A percentile compares a stretch with the other conserved stretches of the same genome.
Conservation (phyloP, 1,140 invertebrate genomes). For the Ericerus pela region DNA sequence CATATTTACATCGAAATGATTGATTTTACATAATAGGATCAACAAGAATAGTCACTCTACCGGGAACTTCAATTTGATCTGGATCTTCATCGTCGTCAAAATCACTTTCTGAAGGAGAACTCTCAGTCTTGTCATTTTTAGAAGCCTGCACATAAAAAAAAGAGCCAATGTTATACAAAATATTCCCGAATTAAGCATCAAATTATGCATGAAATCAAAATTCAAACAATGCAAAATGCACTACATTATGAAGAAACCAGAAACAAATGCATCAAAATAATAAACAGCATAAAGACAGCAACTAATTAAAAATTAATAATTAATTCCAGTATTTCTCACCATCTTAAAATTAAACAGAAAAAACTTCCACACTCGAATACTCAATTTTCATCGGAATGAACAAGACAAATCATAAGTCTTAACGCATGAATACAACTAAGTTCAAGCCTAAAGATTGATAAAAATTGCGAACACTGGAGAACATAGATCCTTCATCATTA, state of each 20-base stretch:
- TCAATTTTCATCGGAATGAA: too few relatives aligned
- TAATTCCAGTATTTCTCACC: neutral
- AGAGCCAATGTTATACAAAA: too few relatives aligned
- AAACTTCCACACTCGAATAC: too few relatives aligned
- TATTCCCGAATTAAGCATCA: neutral
- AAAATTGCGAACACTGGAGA: constrained; percentile 9
- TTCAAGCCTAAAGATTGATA: constrained; percentile 5
- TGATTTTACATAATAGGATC: neutral
- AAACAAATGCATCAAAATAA: neutral
- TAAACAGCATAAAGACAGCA: neutral
- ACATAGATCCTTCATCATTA: neutral
- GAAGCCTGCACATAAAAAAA: neutral
- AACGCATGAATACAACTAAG: neutral
- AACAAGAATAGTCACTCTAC: constrained; percentile 30
- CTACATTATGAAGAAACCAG: neutral
- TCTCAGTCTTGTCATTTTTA: neutral
- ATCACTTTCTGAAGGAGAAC: constrained; percentile 38
- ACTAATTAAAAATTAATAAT: neutral
- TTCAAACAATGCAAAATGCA: neutral
- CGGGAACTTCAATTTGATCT: constrained; percentile 76
- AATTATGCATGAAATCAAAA: neutral
- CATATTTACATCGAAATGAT: constrained; percentile 4
- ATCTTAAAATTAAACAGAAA: neutral
- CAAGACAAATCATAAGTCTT: too few relatives aligned
- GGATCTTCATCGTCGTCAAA: constrained; percentile 79